Conservation (phyloP, 2,113 vertebrate genomes). For the Pipa parva region DNA sequence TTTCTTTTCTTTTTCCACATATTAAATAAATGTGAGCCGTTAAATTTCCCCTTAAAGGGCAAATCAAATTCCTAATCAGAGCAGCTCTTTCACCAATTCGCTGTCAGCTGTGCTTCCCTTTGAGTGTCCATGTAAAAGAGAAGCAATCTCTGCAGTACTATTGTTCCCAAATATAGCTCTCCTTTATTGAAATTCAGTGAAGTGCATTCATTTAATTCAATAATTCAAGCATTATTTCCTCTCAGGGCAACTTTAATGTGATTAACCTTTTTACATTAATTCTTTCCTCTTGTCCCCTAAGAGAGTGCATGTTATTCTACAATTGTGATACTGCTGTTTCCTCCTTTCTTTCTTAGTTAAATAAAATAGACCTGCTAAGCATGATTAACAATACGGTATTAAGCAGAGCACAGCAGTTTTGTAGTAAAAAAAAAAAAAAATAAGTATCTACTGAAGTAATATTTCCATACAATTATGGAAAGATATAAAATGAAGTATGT, state of each 20-base stretch:
- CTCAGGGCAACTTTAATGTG: conserved; percentile 33
- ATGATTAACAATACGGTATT: not conserved
- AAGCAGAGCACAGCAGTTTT: not conserved
- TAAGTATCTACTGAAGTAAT: too few species aligned
- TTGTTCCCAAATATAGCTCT: conserved; percentile 36
- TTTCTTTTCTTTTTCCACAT: not conserved
- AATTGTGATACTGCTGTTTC: not conserved
- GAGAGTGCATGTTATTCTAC: conserved; percentile 6
- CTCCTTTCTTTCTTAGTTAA: conserved; percentile 4
- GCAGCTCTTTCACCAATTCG: conserved; percentile 12
- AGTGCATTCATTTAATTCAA: conserved; percentile 39
- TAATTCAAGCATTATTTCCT: conserved; percentile 36
- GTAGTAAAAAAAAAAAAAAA: not conserved
- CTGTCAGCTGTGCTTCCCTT: conserved; percentile 11
- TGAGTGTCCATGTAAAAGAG: conserved; percentile 20
- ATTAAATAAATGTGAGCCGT: not conserved
- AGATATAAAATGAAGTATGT: not conserved
- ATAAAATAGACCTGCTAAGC: conserved; percentile 5
- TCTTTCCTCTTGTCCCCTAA: not conserved
- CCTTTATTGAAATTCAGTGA: conserved; percentile 37
- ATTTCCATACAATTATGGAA: not conserved
- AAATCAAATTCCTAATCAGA: conserved; percentile 4
- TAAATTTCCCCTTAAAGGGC: conserved; percentile 3
- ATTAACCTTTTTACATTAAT: conserved; percentile 36
- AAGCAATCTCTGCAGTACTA: conserved; percentile 29